These are phyloP conservation scores for Hephaestus fuliginosus DNA, from an alignment of 2,797 vertebrate genomes.

Conservation along the genomic window DNA sequence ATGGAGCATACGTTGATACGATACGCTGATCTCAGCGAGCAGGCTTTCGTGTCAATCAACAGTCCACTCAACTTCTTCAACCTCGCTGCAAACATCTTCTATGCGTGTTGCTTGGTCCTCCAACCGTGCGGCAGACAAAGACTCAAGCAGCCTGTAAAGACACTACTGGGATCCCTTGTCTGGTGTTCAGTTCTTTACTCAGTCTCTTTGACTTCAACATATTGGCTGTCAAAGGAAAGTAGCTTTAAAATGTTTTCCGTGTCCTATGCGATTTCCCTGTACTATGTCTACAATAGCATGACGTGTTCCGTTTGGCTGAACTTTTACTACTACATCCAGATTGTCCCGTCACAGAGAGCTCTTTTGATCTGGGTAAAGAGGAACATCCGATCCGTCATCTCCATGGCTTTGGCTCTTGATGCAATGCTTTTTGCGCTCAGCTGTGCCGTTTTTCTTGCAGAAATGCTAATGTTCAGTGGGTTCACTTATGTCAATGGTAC, in stretches of 20 bases:
- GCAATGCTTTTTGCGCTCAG: not conserved
- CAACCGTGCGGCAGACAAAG: slow-evolving; percentile 1
- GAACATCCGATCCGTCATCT: slow-evolving; percentile 63
- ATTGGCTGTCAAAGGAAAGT: fast-evolving
- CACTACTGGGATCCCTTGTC: slow-evolving; percentile 55
- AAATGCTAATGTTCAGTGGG: fast-evolving
- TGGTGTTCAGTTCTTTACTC: slow-evolving; percentile 33
- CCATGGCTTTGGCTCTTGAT: slow-evolving; percentile 31
- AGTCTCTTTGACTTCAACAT: not conserved
- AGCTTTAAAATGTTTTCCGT: fast-evolving
- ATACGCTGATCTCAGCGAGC: fast-evolving
- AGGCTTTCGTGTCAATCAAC: slow-evolving; percentile 41
- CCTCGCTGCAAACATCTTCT: slow-evolving; percentile 59
- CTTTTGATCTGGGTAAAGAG: slow-evolving; percentile 67
- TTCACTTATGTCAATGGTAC: not conserved
- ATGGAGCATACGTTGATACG: not conserved
- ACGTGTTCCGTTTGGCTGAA: slow-evolving; percentile 61
- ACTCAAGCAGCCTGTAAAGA: slow-evolving; percentile 67
- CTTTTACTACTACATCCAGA: slow-evolving; percentile 70
- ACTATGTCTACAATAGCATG: slow-evolving; percentile 33
- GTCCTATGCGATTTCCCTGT: fast-evolving
- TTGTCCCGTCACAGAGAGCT: slow-evolving; percentile 58
- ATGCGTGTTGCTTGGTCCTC: slow-evolving; percentile 57
- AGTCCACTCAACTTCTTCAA: slow-evolving; percentile 9
- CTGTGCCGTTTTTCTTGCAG: fast-evolving